Base-by-base conservation (phyloP, 2,113 vertebrate genomes). In the Chinchilla lanigera region DNA sequence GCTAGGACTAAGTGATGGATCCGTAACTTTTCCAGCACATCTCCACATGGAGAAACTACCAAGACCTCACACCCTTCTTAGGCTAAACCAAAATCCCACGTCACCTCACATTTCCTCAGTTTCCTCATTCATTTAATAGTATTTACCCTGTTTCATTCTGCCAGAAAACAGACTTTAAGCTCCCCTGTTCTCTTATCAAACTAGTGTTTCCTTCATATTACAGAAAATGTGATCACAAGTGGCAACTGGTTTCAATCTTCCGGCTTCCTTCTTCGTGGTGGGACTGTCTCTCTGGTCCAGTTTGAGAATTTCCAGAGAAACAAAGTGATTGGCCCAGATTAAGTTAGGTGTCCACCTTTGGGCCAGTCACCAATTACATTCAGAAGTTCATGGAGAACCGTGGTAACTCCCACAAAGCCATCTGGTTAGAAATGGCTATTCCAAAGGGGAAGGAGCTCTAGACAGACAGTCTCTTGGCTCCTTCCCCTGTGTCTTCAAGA, bases 241-340 rank as follows among this genome's bases (percentile, higher is more conserved):
- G 35, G 4, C 87, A 95, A 65, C 24, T 81, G 44, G 4, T 89
- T 85, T 75, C 33, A 30, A 78, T 71, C 47, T 86, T 83, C 65
- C 26, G 47, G 16, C 52, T 35, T 87, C n/a, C 85, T 7, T 82
- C 80, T 97, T 94, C 24, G 75, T 16, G n/a, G 14, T 78, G 16
- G 22, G 9, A 77, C n/a, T 82, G 1, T 54, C 58, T 50, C 28
- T 89, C 38, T 33, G 12, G 96, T 84, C 28, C 54, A 86, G n/a
- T 87, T 94, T 87, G 52, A 83, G 13, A 96, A 93, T 52, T 93
- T 94, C 26, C 85, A 80, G 81, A 35, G 63, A 95, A 77, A 6
- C 56, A 41, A 6, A 47, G 2, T 35, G 10, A 52, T 12, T 61
- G 92, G 20, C 56, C 44, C 56, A 92, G 35, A 35, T 96, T 38